Percentiles rank a stretch among this genome's conserved stretches.
These are phyloP conservation scores for Eptatretus atami DNA, from an alignment of 2,797 vertebrate genomes.

Conservation along the genomic window DNA sequence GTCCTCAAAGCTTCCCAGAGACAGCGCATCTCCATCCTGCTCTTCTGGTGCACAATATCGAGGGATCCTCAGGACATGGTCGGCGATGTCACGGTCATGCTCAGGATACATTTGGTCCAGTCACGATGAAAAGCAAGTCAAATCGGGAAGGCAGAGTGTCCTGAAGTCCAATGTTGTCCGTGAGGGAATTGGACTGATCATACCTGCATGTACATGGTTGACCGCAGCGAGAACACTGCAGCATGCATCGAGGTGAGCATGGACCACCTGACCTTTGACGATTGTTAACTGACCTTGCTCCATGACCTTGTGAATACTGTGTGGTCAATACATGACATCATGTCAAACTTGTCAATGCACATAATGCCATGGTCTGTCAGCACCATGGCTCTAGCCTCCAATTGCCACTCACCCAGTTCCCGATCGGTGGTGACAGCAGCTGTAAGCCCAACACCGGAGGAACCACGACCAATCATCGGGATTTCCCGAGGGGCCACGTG, in stretches of 20 bases:
- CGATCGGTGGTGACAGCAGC: slow-evolving; percentile 81
- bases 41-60: slow-evolving; percentile 52
- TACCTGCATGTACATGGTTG: slow-evolving; percentile 83
- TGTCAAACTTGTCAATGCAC: slow-evolving; percentile 90
- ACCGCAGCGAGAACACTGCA: slow-evolving; percentile 77
- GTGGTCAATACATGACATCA: slow-evolving; percentile 89
- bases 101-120: slow-evolving; percentile 83
- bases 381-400: slow-evolving; percentile 87
- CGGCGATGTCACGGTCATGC: slow-evolving; percentile 62
- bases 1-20: slow-evolving; percentile 46
- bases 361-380: slow-evolving; percentile 68
- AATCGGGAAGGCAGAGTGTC: slow-evolving; percentile 80
- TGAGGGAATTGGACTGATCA: slow-evolving; percentile 82
- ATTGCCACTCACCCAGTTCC: slow-evolving; percentile 59
- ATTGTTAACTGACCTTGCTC: slow-evolving; percentile 89
- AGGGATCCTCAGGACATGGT: slow-evolving; percentile 75
- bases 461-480: slow-evolving; percentile 68
- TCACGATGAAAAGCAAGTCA: slow-evolving; percentile 70
- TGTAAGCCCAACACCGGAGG: slow-evolving; percentile 62
- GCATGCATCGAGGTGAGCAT: slow-evolving; percentile 76
- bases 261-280: slow-evolving; percentile 60
- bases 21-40: slow-evolving; percentile 55
- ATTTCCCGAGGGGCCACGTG: slow-evolving; percentile 60
- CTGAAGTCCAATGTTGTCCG: slow-evolving; percentile 95
- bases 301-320: slow-evolving; percentile 96